phyloP scores from a whole-genome alignment of 2,888 invertebrate species.

The Epinotia nisella region DNA sequence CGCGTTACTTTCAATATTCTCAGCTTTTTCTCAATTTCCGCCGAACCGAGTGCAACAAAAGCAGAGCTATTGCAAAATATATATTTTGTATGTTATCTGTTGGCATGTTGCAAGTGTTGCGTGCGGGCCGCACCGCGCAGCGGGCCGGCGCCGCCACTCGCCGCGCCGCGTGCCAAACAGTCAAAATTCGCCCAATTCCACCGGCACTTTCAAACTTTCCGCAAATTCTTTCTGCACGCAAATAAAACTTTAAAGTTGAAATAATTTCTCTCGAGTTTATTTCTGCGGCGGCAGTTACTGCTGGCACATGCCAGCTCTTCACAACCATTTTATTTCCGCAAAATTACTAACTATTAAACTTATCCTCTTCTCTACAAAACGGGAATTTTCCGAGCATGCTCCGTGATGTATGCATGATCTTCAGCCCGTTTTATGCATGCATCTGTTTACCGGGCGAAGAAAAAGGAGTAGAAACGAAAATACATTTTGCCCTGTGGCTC shows the following conservation, averaged over 20 bases:
- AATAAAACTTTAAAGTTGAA: constrained; percentile 28
- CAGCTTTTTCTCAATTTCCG: no score
- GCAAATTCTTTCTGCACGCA: constrained; percentile 11
- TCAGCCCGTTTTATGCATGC: constrained; percentile 2
- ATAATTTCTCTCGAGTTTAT: constrained; percentile 15
- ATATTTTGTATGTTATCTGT: no score
- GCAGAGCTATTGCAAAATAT: no score
- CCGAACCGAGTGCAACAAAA: no score
- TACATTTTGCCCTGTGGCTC: background rate
- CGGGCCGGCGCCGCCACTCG: background rate
- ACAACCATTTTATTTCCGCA: constrained; percentile 12
- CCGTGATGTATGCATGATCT: background rate
- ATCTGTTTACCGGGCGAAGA: background rate
- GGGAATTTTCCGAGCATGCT: background rate
- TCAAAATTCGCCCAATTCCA: background rate
- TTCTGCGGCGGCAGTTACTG: constrained; percentile 1
- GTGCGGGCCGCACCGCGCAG: background rate
- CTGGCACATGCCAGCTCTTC: constrained; percentile 6
- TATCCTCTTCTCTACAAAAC: background rate
- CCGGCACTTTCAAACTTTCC: constrained; percentile 14
- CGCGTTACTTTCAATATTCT: background rate
- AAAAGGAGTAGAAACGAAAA: background rate
- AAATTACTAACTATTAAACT: constrained; percentile 19
- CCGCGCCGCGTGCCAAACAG: background rate
- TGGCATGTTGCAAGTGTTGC: background rate